A percentile compares a stretch with the other conserved stretches of the same genome.
Conservation (phyloP, 2,888 invertebrate species). For the Enoplolaimus lenunculus region DNA sequence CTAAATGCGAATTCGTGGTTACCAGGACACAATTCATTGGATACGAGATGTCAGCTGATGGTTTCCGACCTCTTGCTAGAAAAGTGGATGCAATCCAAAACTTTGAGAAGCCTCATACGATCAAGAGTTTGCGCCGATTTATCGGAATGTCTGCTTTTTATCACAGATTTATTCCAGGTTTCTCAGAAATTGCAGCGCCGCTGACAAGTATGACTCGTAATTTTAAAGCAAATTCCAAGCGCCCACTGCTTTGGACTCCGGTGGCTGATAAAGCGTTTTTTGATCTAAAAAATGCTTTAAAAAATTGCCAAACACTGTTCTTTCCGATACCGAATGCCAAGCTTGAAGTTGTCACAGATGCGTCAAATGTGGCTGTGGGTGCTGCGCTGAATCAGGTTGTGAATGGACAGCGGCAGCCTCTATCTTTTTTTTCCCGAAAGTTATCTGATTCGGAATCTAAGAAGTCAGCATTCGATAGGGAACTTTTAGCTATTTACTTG, state of each 20-base stretch:
- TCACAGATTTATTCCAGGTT: conserved; percentile 2
- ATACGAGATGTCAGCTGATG: neutral
- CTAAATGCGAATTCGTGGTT: conserved; percentile 2
- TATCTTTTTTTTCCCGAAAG: conserved; percentile 1
- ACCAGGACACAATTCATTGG: neutral
- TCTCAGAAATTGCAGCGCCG: neutral
- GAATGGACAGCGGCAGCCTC: neutral
- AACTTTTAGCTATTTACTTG: conserved; percentile 3
- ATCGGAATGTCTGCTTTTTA: neutral
- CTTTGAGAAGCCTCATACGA: neutral
- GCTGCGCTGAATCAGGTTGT: neutral
- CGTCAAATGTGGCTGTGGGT: conserved; percentile 2
- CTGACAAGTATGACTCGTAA: neutral
- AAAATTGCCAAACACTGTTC: neutral
- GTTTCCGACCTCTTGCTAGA: neutral
- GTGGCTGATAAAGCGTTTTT: neutral
- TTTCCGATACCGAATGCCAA: neutral
- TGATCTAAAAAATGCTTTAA: neutral
- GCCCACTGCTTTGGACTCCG: neutral
- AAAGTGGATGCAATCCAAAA: conserved; percentile 5
- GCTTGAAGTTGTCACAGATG: conserved; percentile 4
- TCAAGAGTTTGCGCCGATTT: conserved; percentile 1
- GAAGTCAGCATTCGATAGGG: conserved; percentile 10
- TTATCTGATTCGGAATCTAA: neutral
- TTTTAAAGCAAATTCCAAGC: neutral